A percentile compares a stretch with the other conserved stretches of the same genome.
phyloP scores from a whole-genome alignment of 2,797 vertebrate species.

The Trachops cirrhosus region DNA sequence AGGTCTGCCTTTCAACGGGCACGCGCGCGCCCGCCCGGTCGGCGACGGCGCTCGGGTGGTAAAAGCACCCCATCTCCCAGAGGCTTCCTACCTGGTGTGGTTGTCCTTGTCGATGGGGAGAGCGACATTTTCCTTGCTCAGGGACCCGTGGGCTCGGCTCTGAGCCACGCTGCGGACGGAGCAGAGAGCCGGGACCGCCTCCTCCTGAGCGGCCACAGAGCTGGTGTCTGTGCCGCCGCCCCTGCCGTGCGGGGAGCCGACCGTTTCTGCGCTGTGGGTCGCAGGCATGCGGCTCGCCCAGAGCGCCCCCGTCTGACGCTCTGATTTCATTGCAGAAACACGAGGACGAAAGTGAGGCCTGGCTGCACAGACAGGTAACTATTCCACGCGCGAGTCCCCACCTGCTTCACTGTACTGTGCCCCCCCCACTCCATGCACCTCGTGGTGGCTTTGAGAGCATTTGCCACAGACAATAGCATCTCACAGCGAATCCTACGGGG shows the following conservation, averaged over 20 bases:
- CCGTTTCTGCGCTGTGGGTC: background rate
- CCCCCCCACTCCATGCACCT: too few species aligned
- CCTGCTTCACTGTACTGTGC: too few species aligned
- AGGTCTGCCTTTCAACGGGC: background rate
- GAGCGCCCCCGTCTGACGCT: slow-evolving; percentile 31
- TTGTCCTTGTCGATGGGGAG: background rate
- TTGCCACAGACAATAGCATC: rapidly evolving
- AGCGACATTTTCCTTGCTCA: background rate
- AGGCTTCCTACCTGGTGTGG: rapidly evolving
- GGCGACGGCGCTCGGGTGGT: background rate
- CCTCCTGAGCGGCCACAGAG: background rate
- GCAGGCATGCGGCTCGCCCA: rapidly evolving
- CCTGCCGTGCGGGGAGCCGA: background rate
- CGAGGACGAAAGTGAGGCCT: slow-evolving; percentile 96
- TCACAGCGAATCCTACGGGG: rapidly evolving
- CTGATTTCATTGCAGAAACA: slow-evolving; percentile 91
- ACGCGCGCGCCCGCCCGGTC: rapidly evolving
- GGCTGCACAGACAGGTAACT: slow-evolving; percentile 96
- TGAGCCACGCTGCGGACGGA: background rate
- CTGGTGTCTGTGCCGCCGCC: background rate
- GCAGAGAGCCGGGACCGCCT: background rate
- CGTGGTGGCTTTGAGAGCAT: rapidly evolving
- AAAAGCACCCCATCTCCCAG: background rate
- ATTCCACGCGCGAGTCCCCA: rapidly evolving
- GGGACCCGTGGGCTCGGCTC: background rate